Conservation (phyloP, 2,797 vertebrate species). For the Malacoraja senta region DNA sequence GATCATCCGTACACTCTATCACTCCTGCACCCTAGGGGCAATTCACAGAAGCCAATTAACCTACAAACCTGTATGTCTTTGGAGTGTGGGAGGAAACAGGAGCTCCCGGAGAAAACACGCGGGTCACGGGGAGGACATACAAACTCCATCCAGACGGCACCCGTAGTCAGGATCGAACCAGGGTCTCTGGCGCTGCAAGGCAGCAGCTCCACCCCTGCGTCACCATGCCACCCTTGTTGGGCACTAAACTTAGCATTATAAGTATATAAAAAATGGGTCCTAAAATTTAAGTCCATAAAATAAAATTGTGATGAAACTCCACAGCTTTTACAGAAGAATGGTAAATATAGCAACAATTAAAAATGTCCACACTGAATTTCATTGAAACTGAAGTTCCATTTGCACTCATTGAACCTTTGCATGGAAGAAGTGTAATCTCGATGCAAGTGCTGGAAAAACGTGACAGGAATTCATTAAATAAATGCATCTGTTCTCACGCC, state of each 20-base stretch:
- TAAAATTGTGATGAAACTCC: not conserved
- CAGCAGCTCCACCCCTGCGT: no score
- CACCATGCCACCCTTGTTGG: no score
- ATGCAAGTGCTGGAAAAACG: not conserved
- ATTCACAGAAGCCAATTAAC: no score
- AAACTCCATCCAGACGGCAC: no score
- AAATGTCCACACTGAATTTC: not conserved
- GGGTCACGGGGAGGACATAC: no score
- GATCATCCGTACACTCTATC: no score
- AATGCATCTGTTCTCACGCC: not conserved
- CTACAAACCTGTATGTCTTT: no score
- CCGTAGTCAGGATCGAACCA: no score
- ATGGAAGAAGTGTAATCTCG: not conserved
- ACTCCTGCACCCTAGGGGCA: no score
- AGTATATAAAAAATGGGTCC: not conserved
- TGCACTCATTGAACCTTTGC: not conserved
- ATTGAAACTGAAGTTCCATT: not conserved
- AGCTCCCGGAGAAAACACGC: no score
- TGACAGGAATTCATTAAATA: not conserved
- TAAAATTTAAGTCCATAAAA: constrained; percentile 2
- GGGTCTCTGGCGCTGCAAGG: no score
- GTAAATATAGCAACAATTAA: constrained; percentile 4
- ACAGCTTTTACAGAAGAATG: not conserved
- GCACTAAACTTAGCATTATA: not conserved
- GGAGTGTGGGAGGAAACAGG: no score